Evolutionary conservation across 1,140 invertebrate genomes (phyloP), one percentile per base, ranked within the genome.

Genomic region (Ceratina japonica): DNA sequence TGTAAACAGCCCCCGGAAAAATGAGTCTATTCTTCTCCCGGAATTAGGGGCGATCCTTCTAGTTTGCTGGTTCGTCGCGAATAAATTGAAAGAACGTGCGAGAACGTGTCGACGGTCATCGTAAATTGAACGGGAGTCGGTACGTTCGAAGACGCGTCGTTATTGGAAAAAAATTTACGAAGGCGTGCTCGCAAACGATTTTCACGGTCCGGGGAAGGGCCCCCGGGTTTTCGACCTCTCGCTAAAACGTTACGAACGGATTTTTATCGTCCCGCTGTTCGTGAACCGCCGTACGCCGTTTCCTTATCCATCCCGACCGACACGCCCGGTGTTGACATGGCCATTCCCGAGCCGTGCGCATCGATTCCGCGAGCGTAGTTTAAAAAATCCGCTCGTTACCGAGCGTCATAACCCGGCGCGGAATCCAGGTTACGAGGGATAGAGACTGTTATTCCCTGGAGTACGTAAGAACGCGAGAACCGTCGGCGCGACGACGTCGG

Each of bases 391-490:
- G 4, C 18, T 4, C 44, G 20, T 10, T 37, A 44, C 16, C 27
- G 15, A 16, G n/a, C 22, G 44, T 8, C 58, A 5, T 20, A 31
- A 63, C 15, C 51, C 8, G 10, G 12, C 1, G 5, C 44, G 44
- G 27, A 65, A 65, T 58, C n/a, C 62, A n/a, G 51, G 62, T 58
- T 65, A 66, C 73, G 63, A 75, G 52, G 49, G 3, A 59, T 44
- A 7, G 5, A 7, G 49, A 59, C 51, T 49, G 20, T 58, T 66
- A 70, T 61, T 70, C 61, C 15, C 13, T 15, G 3, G 20, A 7
- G 62, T 24, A 5, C 16, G 52, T 31, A n/a, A 15, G 20, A 24
- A n/a, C 37, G 37, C 37, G 37, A 44, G 37, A 44, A 44, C 10
- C 37, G 37, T 59, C 58, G 24, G 61, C 22, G 54, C 15, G 64